A percentile compares a stretch with the other conserved stretches of the same genome.
phyloP scores from a whole-genome alignment of 1,140 invertebrate genomes.

The Ectropis grisescens region DNA sequence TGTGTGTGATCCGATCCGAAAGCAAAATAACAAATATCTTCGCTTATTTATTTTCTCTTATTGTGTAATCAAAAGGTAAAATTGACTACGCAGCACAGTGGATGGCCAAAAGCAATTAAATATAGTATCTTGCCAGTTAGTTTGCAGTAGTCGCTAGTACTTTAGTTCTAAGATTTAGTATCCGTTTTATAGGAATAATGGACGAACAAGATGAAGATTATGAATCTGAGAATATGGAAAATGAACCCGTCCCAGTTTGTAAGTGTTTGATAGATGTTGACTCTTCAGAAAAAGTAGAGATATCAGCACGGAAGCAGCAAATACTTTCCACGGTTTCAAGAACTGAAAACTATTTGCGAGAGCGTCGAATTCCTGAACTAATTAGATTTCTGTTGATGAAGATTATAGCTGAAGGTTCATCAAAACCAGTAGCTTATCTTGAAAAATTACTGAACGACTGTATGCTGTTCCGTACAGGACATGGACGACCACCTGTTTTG shows the following conservation, averaged over 20 bases:
- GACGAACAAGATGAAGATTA: too few species aligned
- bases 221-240: too few species aligned
- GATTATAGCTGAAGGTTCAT: constrained; percentile 27
- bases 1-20: too few species aligned
- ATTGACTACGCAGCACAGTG: too few species aligned
- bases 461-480: constrained; percentile 47
- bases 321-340: constrained; percentile 36
- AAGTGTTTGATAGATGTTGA: constrained; percentile 25
- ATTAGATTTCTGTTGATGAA: constrained; percentile 43
- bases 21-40: too few species aligned
- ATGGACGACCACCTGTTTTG: constrained; percentile 36
- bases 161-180: too few species aligned
- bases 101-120: too few species aligned
- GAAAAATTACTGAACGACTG: constrained; percentile 46
- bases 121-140: too few species aligned
- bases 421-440: constrained; percentile 33
- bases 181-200: too few species aligned
- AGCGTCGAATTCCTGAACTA: constrained; percentile 45
- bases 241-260: constrained; percentile 21
- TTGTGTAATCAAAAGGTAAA: too few species aligned
- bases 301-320: constrained; percentile 30
- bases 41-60: too few species aligned
- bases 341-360: constrained; percentile 46
- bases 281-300: constrained; percentile 18
- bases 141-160: too few species aligned